Evolutionary conservation across 2,888 invertebrate species (phyloP).

Genomic region (Ceratothoa steindachneri): DNA sequence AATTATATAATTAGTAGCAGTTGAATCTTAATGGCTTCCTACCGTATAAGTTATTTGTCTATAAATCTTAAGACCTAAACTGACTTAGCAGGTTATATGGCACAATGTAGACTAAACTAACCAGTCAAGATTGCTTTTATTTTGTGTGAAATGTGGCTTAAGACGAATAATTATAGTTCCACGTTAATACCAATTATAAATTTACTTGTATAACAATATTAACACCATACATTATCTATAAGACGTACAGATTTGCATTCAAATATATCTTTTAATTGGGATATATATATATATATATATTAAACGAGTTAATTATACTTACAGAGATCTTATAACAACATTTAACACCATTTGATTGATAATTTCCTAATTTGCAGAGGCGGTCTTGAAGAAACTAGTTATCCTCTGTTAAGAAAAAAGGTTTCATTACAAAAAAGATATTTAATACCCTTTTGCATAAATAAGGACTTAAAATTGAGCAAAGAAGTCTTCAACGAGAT

Average conservation of each 20-base stretch:
- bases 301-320: neutral
- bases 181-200: neutral
- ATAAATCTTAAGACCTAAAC: neutral
- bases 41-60: neutral
- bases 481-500: neutral
- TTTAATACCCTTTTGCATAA: neutral
- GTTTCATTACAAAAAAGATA: neutral
- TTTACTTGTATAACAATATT: slow-evolving; percentile 13
- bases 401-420: too few relatives aligned
- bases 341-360: neutral
- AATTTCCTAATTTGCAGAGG: too few relatives aligned
- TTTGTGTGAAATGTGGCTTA: neutral
- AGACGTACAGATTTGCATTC: neutral
- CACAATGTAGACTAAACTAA: neutral
- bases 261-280: slow-evolving; percentile 3
- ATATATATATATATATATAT: slow-evolving; percentile 16
- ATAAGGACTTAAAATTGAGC: neutral
- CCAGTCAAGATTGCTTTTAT: neutral
- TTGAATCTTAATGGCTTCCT: neutral
- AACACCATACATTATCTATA: too few relatives aligned
- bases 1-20: neutral
- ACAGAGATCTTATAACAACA: neutral
- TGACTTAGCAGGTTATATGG: neutral
- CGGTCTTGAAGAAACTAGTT: too few relatives aligned
- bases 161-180: too few relatives aligned